phyloP scores from a whole-genome alignment of 2,797 vertebrate species.

The Hydrophis major region DNA sequence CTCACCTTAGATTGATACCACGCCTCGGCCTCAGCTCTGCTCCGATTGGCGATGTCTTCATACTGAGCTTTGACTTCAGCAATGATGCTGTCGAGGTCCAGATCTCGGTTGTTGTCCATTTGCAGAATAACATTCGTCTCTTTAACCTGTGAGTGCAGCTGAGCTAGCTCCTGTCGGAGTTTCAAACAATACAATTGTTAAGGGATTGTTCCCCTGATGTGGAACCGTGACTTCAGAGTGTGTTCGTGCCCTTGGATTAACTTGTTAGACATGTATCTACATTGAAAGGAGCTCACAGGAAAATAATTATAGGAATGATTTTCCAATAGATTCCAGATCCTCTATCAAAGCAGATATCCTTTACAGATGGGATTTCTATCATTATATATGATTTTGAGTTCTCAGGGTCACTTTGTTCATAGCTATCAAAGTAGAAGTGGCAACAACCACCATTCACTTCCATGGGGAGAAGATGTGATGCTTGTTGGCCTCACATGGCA shows the following conservation, averaged over 20 bases:
- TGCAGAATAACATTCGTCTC: conserved; percentile 82
- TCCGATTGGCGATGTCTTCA: conserved; percentile 79
- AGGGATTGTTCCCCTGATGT: neutral
- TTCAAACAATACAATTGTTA: neutral
- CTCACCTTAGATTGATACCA: conserved; percentile 83
- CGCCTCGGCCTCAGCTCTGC: conserved; percentile 77
- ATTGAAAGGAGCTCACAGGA: neutral
- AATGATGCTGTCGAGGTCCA: conserved; percentile 81
- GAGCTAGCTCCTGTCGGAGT: conserved; percentile 74
- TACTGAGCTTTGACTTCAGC: conserved; percentile 83
- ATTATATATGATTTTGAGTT: neutral
- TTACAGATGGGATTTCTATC: neutral
- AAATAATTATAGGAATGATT: neutral
- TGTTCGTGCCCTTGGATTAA: neutral
- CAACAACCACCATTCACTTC: neutral
- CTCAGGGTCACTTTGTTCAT: neutral
- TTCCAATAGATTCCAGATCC: neutral
- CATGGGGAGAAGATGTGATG: neutral
- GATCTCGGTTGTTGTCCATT: conserved; percentile 83
- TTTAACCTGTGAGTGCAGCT: conserved; percentile 80
- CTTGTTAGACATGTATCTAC: neutral
- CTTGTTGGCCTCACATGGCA: neutral
- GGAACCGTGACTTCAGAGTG: neutral
- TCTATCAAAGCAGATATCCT: neutral
- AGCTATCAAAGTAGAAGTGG: neutral